Evolutionary conservation across 2,888 invertebrate genomes (phyloP).

Genomic region (Pollenia labialis): DNA sequence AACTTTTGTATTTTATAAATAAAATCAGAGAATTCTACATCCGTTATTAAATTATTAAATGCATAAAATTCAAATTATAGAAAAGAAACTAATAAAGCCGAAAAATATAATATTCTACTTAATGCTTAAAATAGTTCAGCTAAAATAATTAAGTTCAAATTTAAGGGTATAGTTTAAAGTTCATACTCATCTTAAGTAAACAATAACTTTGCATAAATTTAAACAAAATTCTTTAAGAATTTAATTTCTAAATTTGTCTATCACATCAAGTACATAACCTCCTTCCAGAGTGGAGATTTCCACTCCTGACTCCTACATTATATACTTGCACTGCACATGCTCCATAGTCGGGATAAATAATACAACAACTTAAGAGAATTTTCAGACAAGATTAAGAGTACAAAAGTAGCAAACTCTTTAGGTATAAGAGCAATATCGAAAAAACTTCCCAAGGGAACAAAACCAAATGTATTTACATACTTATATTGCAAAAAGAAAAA

Average conservation of each 20-base stretch:
- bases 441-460: conserved; percentile 47
- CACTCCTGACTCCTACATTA: conserved; percentile 39
- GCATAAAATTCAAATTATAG: background rate
- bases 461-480: conserved; percentile 4
- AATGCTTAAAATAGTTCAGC: too few relatives aligned
- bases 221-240: conserved; percentile 54
- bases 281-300: conserved; percentile 6
- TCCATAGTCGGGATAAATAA: conserved; percentile 10
- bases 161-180: conserved; percentile 1
- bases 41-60: background rate
- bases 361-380: conserved; percentile 35
- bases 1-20: too few relatives aligned
- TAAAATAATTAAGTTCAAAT: background rate
- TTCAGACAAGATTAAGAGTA: conserved; percentile 39
- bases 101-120: too few relatives aligned
- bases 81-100: too few relatives aligned
- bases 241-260: conserved; percentile 57
- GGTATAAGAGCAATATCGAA: conserved; percentile 3
- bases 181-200: background rate
- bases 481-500: background rate
- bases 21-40: too few relatives aligned
- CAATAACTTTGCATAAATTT: conserved; percentile 30
- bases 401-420: conserved; percentile 14
- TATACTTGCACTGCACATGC: conserved; percentile 63
- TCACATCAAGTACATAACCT: conserved; percentile 44